Base-by-base conservation (phyloP, 1,140 invertebrate species). In the Ditylenchus dipsaci region DNA sequence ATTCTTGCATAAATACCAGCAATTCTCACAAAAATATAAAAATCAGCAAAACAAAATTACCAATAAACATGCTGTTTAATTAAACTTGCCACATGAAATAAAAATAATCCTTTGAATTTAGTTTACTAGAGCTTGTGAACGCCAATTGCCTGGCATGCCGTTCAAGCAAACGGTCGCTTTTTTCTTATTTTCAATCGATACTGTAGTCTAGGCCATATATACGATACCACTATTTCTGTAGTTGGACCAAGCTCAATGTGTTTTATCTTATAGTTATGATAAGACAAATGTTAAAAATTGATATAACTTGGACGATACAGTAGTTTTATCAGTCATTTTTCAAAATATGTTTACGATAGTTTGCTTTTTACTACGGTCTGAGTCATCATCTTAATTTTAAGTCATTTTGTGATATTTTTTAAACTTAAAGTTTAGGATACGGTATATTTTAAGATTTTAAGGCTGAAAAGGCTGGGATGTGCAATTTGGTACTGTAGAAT, bases 301-400 rank as follows among this genome's bases (percentile, higher is more conserved):
- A 5, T 11, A 38, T 5, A 38, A 38, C 3, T 11, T 38, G 3
- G 11, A 38, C 3, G 33, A 38, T 38, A 38, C 33, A 38, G 33
- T 38, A 38, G 33, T 5, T 38, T 38, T 38, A 38, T 5, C 33
- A 3, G 11, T 38, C 11, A 3, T 38, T 38, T 38, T 38, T 5
- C 33, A 11, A 38, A 3, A n/a, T 38, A 5, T 38, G 33, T 38
- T 38, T 38, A 38, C 33, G 3, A 38, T 38, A 38, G 3, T 11
- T 38, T 38, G 3, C 11, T 38, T 38, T 38, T 38, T 38, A 38
- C 11, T 38, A 38, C 33, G 33, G 33, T 38, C 3, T 38, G 11
- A 5, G 33, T 38, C 33, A 38, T 11, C 11, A 3, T 38, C 33
- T 38, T 38, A 38, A 3, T 86, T 98, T 98, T 0, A 96, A 92